Percentiles rank a stretch among this genome's conserved stretches.
phyloP scores from a whole-genome alignment of 2,888 invertebrate species.

The Drosophila stalkeri region DNA sequence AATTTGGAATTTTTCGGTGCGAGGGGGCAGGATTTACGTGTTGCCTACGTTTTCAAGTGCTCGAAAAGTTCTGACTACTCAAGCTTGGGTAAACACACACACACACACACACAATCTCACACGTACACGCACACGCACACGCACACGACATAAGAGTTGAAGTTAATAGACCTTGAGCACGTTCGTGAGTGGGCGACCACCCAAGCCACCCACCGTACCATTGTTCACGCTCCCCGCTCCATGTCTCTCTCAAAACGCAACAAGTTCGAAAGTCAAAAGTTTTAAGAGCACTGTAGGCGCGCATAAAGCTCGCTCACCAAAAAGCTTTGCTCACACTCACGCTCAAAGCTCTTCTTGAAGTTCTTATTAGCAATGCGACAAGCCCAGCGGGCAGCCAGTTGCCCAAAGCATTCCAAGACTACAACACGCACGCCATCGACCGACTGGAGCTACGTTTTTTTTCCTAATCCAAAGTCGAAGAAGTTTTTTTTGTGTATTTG shows the following conservation, averaged over 20 bases:
- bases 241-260: slow-evolving; percentile 42
- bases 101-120: too few species aligned
- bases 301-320: slow-evolving; percentile 18
- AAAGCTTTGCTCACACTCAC: slow-evolving; percentile 37
- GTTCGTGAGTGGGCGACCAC: slow-evolving; percentile 36
- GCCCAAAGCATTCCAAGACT: slow-evolving; percentile 58
- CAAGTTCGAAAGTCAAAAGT: slow-evolving; percentile 58
- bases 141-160: slow-evolving; percentile 4
- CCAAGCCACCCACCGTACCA: background rate
- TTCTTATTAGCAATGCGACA: slow-evolving; percentile 65
- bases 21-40: slow-evolving; percentile 2
- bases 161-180: slow-evolving; percentile 47
- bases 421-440: slow-evolving; percentile 25
- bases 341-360: slow-evolving; percentile 66
- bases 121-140: background rate
- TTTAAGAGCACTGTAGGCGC: slow-evolving; percentile 36
- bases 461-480: slow-evolving; percentile 15
- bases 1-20: slow-evolving; percentile 44
- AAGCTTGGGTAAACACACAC: slow-evolving; percentile 28
- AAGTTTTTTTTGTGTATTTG: slow-evolving; percentile 44
- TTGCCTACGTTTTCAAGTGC: slow-evolving; percentile 7
- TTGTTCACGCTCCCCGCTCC: background rate
- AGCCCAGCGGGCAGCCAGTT: slow-evolving; percentile 38
- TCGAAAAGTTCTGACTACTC: slow-evolving; percentile 25
- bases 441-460: slow-evolving; percentile 11